Conservation (phyloP, 1,140 invertebrate species). For the Andrena cerasifolii region DNA sequence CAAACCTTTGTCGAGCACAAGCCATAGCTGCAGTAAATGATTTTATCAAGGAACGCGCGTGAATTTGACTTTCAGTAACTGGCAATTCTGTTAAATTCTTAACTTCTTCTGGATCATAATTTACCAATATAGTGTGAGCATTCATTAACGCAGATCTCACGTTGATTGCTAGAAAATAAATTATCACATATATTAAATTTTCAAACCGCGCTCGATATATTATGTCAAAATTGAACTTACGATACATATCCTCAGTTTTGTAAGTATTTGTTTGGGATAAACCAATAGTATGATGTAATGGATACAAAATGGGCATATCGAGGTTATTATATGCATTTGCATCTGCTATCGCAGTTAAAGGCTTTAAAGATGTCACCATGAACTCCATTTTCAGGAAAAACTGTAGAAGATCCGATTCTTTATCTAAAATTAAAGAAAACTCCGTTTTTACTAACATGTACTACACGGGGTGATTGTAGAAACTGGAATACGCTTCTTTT, state of each 20-base stretch:
- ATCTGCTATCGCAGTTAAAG: conserved; percentile 83
- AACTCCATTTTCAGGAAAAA: conserved; percentile 86
- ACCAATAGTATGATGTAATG: conserved; percentile 87
- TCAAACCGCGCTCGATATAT: conserved; percentile 11
- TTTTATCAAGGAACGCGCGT: conserved; percentile 87
- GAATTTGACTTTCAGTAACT: conserved; percentile 86
- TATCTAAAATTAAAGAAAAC: conserved; percentile 77
- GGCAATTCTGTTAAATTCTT: conserved; percentile 87
- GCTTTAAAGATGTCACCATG: conserved; percentile 85
- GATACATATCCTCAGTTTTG: conserved; percentile 84
- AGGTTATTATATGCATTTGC: conserved; percentile 72
- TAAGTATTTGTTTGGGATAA: conserved; percentile 87
- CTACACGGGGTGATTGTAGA: too few relatives aligned
- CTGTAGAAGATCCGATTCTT: conserved; percentile 85
- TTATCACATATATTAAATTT: conserved; percentile 15
- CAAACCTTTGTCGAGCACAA: conserved; percentile 88
- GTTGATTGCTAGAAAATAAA: conserved; percentile 83
- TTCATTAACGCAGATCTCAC: conserved; percentile 77
- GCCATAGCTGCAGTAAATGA: conserved; percentile 87
- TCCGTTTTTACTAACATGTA: conserved; percentile 2
- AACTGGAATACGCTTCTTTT: too few relatives aligned
- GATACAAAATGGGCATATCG: conserved; percentile 87
- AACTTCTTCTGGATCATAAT: conserved; percentile 85
- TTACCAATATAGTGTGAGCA: conserved; percentile 89
- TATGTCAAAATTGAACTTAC: conserved; percentile 84